A percentile compares a stretch with the other conserved stretches of the same genome.
Evolutionary conservation across 64 coral and sea anemone species (phyloP).

Genomic region (Montipora capricornis): DNA sequence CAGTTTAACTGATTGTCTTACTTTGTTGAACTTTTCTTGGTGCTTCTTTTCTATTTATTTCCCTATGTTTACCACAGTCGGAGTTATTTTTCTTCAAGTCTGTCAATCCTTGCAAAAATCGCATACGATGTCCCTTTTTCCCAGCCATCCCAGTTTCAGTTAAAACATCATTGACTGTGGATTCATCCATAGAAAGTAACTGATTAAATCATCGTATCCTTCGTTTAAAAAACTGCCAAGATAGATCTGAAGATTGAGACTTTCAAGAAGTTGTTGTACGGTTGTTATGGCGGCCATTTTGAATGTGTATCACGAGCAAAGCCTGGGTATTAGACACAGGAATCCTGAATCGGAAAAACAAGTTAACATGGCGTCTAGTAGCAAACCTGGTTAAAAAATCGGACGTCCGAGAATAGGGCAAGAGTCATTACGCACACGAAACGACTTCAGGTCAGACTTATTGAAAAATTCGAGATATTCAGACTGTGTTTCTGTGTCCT

Average conservation of each 20-base stretch:
- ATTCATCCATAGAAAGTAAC: conserved; percentile 44
- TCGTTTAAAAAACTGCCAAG: conserved; percentile 18
- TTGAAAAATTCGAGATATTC: conserved; percentile 13
- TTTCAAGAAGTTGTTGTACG: conserved; percentile 4
- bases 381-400: no score
- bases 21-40: conserved; percentile 33
- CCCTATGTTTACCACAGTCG: background rate
- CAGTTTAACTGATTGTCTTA: conserved; percentile 10
- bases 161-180: conserved; percentile 46
- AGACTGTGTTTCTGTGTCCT: conserved; percentile 28
- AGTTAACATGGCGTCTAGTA: no score
- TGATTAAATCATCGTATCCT: conserved; percentile 39
- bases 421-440: conserved; percentile 20
- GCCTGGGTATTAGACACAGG: no score
- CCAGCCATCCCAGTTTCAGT: conserved; percentile 34
- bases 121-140: conserved; percentile 52
- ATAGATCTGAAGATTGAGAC: conserved; percentile 9
- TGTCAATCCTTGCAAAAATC: conserved; percentile 44
- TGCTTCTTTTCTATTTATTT: conserved; percentile 24
- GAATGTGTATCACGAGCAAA: no score
- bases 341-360: no score
- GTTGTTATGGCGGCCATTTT: no score
- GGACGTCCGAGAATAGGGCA: conserved; percentile 28
- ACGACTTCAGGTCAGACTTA: conserved; percentile 13
- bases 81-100: conserved; percentile 10